Evolutionary conservation across 1,140 invertebrate genomes (phyloP).

Genomic region (Magallana ariakensis): DNA sequence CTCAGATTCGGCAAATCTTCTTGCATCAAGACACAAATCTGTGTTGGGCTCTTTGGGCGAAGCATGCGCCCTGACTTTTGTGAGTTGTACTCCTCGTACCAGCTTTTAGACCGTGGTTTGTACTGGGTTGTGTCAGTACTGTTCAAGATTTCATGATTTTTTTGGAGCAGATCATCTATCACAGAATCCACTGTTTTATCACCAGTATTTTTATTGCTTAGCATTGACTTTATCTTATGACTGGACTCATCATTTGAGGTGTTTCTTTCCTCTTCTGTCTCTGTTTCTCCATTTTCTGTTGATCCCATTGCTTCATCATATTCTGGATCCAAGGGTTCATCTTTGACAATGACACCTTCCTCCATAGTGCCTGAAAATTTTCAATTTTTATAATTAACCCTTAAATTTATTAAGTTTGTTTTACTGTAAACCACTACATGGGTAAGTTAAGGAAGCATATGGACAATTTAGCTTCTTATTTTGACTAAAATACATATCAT

Average conservation of each 20-base stretch:
- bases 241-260: conserved; percentile 7
- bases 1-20: conserved; percentile 66
- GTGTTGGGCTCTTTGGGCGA: conserved; percentile 67
- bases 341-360: conserved; percentile 56
- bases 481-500: too few relatives aligned
- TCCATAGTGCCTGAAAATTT: background rate
- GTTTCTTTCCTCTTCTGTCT: background rate
- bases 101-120: conserved; percentile 64
- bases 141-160: conserved; percentile 68
- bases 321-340: conserved; percentile 63
- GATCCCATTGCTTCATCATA: conserved; percentile 55
- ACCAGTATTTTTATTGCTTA: conserved; percentile 52
- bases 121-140: conserved; percentile 63
- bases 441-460: background rate
- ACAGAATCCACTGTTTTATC: conserved; percentile 61
- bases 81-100: conserved; percentile 38
- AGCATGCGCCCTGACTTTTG: conserved; percentile 49
- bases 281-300: conserved; percentile 9
- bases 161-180: conserved; percentile 68
- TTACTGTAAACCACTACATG: background rate
- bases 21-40: conserved; percentile 57
- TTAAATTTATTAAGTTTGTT: background rate
- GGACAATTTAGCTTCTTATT: too few relatives aligned
- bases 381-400: too few relatives aligned
- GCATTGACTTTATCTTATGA: conserved; percentile 54